Evolutionary conservation across 2,113 vertebrate genomes (phyloP), one percentile per base, ranked within the genome.

Genomic region (Rynchops niger): DNA sequence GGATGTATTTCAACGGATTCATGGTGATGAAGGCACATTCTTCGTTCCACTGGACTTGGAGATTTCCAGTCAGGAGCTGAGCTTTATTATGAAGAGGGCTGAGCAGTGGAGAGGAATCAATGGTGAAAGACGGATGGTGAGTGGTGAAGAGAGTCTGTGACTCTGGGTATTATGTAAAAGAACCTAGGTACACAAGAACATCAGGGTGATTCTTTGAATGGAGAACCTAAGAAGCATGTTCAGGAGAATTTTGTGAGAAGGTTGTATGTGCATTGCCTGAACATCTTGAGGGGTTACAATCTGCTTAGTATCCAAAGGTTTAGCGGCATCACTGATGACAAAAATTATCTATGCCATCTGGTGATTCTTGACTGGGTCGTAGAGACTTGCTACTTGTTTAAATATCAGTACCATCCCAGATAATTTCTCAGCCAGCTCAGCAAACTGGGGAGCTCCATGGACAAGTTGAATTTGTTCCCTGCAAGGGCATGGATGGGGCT

Each of bases 31-130:
- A 93, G 98, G 73, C 15, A 89, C 87, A 1, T 99, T 99, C 96
- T 99, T 99, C 43, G 76, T 99, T 82, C 99, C 99, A 5, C 94
- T 98, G 56, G 99, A 99, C 84, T 93, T 99, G 70, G 99, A 99
- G 97, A 97, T 99, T 95, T 99, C 99, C 86, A 98, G 95, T 94
- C 99, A 99, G 97, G 99, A 99, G 80, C 96, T 99, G 81, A 99
- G 98, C 97, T 99, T 98, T 92, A 98, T 99, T 52, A 97, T 99
- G 58, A 99, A 99, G 96, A 99, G 98, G 55, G 98, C 99, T 26
- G 98, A 99, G 95, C 99, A 99, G 88, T 99, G 99, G 99, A 98
- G 99, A 97, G 99, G 99, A 89, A 97, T 98, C 95, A 98, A 93
- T 6, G 99, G 99, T 58, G 99, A 99, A 95, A 98, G 99, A 93